phyloP scores from a whole-genome alignment of 2,113 vertebrate species.

The Puma concolor region DNA sequence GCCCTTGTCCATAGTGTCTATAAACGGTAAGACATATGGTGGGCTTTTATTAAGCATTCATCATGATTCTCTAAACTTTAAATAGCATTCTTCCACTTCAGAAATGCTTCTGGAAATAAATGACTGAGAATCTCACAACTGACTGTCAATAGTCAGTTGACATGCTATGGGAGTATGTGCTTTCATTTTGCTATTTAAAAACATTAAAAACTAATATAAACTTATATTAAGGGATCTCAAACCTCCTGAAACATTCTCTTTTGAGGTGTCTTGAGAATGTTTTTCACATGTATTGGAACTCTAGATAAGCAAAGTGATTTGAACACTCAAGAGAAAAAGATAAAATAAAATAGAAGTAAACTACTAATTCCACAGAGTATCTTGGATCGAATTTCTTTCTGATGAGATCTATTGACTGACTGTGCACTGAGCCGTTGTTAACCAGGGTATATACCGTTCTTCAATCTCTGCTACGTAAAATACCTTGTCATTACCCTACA shows the following conservation, averaged over 20 bases:
- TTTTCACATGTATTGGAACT: neutral
- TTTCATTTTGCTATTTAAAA: slow-evolving; percentile 41
- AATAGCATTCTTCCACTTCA: neutral
- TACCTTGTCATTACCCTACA: neutral
- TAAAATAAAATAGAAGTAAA: neutral
- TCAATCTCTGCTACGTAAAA: slow-evolving; percentile 24
- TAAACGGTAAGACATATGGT: neutral
- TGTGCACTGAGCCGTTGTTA: neutral
- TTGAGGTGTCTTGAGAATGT: neutral
- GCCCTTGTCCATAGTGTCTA: neutral
- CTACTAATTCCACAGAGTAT: neutral
- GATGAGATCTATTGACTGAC: neutral
- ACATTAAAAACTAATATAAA: neutral
- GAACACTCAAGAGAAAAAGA: slow-evolving; percentile 52
- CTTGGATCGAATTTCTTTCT: slow-evolving; percentile 21
- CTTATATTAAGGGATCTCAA: neutral
- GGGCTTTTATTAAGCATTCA: neutral
- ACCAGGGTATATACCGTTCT: neutral
- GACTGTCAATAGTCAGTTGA: neutral
- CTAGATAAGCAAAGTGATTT: slow-evolving; percentile 6
- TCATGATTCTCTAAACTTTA: neutral
- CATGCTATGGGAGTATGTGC: neutral
- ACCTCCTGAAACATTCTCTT: neutral
- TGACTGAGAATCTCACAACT: neutral
- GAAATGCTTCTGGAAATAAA: slow-evolving; percentile 38